phyloP scores from a whole-genome alignment of 1,140 invertebrate genomes.

The Epicauta chinensis region DNA sequence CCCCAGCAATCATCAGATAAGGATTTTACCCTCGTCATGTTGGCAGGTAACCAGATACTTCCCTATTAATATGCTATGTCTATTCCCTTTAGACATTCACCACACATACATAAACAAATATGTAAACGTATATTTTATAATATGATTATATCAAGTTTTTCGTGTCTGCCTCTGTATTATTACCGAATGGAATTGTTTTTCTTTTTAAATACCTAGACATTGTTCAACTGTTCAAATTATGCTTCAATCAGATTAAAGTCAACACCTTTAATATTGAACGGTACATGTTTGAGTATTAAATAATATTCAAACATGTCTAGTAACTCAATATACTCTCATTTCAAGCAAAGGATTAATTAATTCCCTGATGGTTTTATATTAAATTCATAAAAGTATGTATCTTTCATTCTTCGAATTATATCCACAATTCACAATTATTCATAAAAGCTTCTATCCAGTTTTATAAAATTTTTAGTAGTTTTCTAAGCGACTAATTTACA shows the following conservation, averaged over 20 bases:
- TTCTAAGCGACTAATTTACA: too few species aligned
- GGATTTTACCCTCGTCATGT: slow-evolving; percentile 15
- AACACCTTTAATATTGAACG: slow-evolving; percentile 12
- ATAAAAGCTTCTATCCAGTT: too few species aligned
- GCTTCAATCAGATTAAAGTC: slow-evolving; percentile 7
- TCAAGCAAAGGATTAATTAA: slow-evolving; percentile 11
- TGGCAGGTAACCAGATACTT: slow-evolving; percentile 16
- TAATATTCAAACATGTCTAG: slow-evolving; percentile 9
- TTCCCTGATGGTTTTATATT: not conserved
- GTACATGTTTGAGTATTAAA: slow-evolving; percentile 15
- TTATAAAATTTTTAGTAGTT: too few species aligned
- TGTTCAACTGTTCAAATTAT: slow-evolving; percentile 3
- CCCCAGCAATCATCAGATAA: slow-evolving; percentile 15
- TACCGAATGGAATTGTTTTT: too few species aligned
- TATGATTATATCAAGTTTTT: slow-evolving; percentile 4
- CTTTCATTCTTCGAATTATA: too few species aligned
- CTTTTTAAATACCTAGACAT: not conserved
- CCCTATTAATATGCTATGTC: slow-evolving; percentile 9
- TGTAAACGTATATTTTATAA: too few species aligned
- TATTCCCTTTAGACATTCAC: slow-evolving; percentile 3
- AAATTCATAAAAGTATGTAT: too few species aligned
- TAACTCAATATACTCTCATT: slow-evolving; percentile 4
- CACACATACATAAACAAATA: not conserved
- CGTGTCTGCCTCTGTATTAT: not conserved
- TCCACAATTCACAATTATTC: too few species aligned